Percentiles rank a stretch among this genome's conserved stretches.
Evolutionary conservation across 2,797 vertebrate genomes (phyloP).

Genomic region (Chaetodon trifasciatus): DNA sequence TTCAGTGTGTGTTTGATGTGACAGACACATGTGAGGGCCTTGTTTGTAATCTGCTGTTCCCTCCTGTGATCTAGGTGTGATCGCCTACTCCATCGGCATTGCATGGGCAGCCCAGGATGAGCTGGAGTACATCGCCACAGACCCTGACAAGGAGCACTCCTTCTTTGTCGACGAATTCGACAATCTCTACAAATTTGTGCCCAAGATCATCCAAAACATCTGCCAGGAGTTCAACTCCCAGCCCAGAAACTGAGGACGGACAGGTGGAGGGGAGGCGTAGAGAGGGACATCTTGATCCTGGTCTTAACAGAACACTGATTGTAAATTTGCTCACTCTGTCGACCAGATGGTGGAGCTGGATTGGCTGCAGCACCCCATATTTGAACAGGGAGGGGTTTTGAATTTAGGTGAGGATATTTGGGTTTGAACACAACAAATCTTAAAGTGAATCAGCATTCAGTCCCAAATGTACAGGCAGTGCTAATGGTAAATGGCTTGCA

Average conservation of each 20-base stretch:
- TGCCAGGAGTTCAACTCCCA: constrained; percentile 98
- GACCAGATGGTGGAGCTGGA: constrained; percentile 59
- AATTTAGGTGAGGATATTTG: constrained; percentile 46
- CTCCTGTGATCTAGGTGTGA: constrained; percentile 88
- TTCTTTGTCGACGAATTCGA: constrained; percentile 99
- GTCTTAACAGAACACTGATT: constrained; percentile 48
- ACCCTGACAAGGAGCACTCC: constrained; percentile 94
- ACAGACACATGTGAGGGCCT: constrained; percentile 5
- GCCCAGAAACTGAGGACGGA: constrained; percentile 91
- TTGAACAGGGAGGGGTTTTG: constrained; percentile 47
- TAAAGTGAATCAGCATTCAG: constrained; percentile 28
- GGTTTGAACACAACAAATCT: constrained; percentile 31
- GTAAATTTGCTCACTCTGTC: constrained; percentile 64
- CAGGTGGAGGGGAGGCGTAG: not conserved
- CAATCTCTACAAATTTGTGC: constrained; percentile 91
- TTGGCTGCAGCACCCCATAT: constrained; percentile 56
- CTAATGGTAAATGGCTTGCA: constrained; percentile 24
- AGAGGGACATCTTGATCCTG: constrained; percentile 10
- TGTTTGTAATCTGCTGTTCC: constrained; percentile 39
- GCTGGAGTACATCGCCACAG: constrained; percentile 95
- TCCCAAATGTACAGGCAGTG: constrained; percentile 27
- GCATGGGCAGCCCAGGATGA: constrained; percentile 98
- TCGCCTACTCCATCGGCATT: constrained; percentile 94
- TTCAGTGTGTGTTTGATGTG: constrained; percentile 31
- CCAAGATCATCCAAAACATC: constrained; percentile 95